Conservation (phyloP, 2,113 vertebrate genomes). For the Guaruba guarouba region DNA sequence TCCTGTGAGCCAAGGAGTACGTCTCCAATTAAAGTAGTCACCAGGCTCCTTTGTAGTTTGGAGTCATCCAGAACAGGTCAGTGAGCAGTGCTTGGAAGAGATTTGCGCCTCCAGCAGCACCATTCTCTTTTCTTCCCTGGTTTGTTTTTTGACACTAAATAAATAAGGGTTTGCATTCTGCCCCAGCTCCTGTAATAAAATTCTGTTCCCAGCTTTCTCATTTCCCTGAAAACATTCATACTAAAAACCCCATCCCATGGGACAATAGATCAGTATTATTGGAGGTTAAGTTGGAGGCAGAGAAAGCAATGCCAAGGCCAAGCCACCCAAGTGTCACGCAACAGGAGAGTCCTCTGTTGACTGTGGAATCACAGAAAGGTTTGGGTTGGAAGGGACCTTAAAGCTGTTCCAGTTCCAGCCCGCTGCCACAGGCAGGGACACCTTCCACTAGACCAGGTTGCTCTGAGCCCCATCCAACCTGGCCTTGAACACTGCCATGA, state of each 20-base stretch:
- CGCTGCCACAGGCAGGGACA: background rate
- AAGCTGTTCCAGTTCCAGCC: background rate
- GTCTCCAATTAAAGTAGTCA: background rate
- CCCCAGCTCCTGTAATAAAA: background rate
- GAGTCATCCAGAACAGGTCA: background rate
- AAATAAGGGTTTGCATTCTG: background rate
- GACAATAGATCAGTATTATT: rapidly evolving
- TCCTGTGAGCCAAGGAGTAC: background rate
- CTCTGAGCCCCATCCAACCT: background rate
- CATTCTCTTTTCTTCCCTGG: background rate
- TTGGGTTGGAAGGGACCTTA: background rate
- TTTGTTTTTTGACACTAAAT: background rate
- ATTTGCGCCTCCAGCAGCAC: background rate
- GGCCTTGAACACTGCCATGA: background rate
- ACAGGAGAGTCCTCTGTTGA: background rate
- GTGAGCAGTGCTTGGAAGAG: background rate
- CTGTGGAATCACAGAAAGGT: background rate
- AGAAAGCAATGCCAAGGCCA: background rate
- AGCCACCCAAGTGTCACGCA: rapidly evolving
- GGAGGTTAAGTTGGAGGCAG: rapidly evolving
- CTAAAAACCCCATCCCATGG: rapidly evolving
- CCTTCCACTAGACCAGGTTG: background rate
- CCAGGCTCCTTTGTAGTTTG: background rate
- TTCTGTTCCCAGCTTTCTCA: background rate
- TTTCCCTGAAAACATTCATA: rapidly evolving